A percentile compares a stretch with the other conserved stretches of the same genome.
phyloP scores from a whole-genome alignment of 2,113 vertebrate species.

The Baryphthengus martii region DNA sequence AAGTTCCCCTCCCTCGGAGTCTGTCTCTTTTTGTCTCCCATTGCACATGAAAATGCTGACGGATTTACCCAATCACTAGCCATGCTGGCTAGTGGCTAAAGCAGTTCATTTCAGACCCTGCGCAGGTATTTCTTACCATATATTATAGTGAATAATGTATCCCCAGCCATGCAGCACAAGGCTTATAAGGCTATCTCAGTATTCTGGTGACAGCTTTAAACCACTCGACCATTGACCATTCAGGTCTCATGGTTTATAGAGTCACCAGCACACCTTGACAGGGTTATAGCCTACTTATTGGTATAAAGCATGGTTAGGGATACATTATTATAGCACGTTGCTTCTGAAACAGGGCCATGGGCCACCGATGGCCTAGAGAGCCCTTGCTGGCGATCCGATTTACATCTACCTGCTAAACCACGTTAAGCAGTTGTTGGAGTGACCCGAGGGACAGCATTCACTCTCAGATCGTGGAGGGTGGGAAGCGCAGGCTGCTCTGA shows the following conservation, averaged over 20 bases:
- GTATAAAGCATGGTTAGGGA: slow-evolving; percentile 72
- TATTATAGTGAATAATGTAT: slow-evolving; percentile 71
- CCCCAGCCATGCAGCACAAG: slow-evolving; percentile 67
- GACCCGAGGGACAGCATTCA: background rate
- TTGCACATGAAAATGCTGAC: slow-evolving; percentile 54
- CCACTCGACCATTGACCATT: slow-evolving; percentile 73
- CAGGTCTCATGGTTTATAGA: slow-evolving; percentile 73
- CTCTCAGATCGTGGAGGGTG: background rate
- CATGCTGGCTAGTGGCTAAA: slow-evolving; percentile 69
- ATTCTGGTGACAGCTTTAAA: slow-evolving; percentile 73
- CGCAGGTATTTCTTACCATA: slow-evolving; percentile 65
- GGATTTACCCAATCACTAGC: slow-evolving; percentile 57
- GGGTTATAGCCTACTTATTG: slow-evolving; percentile 70
- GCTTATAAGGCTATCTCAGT: slow-evolving; percentile 71
- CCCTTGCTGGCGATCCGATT: background rate
- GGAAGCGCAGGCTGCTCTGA: background rate
- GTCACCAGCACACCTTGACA: slow-evolving; percentile 72
- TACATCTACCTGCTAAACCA: background rate
- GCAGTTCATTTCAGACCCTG: slow-evolving; percentile 64
- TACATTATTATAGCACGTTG: slow-evolving; percentile 67
- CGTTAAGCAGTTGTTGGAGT: background rate
- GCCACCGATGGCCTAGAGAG: slow-evolving; percentile 16
- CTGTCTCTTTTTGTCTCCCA: slow-evolving; percentile 1
- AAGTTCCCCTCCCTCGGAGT: background rate
- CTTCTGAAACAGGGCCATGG: slow-evolving; percentile 39